Conservation (phyloP, 1,140 invertebrate genomes). For the Aleiodes sp. region DNA sequence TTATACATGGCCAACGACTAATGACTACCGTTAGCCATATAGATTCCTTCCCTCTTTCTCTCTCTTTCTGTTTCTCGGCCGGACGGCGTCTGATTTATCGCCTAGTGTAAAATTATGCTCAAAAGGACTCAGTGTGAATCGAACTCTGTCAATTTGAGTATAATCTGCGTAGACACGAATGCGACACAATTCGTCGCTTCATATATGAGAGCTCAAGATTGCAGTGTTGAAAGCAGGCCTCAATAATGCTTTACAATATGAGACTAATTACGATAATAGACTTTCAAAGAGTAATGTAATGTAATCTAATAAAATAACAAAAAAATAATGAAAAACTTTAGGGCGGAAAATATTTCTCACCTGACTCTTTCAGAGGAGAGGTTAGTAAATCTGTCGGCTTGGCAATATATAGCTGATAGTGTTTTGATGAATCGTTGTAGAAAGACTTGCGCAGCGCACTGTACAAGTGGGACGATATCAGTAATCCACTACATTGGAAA, state of each 20-base stretch:
- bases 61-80: neutral
- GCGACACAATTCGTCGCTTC: too few relatives aligned
- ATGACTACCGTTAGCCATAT: slow-evolving; percentile 47
- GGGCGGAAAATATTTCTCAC: neutral
- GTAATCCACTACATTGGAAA: slow-evolving; percentile 24
- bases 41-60: neutral
- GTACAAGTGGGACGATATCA: slow-evolving; percentile 38
- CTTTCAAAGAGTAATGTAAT: too few relatives aligned
- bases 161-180: too few relatives aligned
- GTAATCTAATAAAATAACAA: too few relatives aligned
- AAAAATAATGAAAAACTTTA: too few relatives aligned
- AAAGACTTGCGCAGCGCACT: slow-evolving; percentile 24
- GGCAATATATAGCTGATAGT: slow-evolving; percentile 41
- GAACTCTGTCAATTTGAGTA: too few relatives aligned
- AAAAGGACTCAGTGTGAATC: too few relatives aligned
- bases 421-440: slow-evolving; percentile 39
- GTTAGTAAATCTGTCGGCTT: slow-evolving; percentile 22
- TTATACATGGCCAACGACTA: slow-evolving; percentile 44
- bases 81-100: slow-evolving; percentile 42
- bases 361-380: neutral
- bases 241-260: too few relatives aligned
- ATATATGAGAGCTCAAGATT: too few relatives aligned
- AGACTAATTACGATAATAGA: too few relatives aligned
- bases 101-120: too few relatives aligned
- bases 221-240: too few relatives aligned